Evolutionary conservation across 1,140 invertebrate species (phyloP), one percentile per base, ranked within the genome.

Genomic region (Amphibalanus amphitrite): DNA sequence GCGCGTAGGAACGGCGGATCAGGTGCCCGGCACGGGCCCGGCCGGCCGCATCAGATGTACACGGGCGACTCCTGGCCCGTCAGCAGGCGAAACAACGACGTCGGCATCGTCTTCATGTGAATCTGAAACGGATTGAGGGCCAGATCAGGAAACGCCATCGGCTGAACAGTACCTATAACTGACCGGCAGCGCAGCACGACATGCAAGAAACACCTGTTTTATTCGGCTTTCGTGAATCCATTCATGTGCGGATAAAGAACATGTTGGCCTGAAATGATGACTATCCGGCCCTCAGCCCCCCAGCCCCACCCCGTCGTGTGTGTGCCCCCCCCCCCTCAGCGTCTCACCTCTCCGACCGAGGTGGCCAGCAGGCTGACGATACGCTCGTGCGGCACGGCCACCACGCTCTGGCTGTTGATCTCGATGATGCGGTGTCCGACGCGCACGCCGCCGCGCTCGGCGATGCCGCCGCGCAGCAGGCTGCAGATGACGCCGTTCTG

Each of bases 401-500:
- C 97, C 29, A 99, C 97, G 82, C 93, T 95, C 84, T 97, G 93
- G 80, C 95, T 92, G 84, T 99, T 99, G 76, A 99, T 99, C 85
- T 99, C 97, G 78, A 99, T 99, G 77, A 99, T 99, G 76, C 97
- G 87, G 83, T 99, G 96, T 0, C 97, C 97, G 15, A 99, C 97
- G 70, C 97, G 86, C 70, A 99, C 96, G 29, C 97, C 97, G 59
- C 97, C 97, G 74, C 97, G 84, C 83, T 99, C 97, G 64, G 97
- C 97, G 75, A 99, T 99, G 29, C 97, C 97, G 47, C 97, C 97
- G 76, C 97, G 86, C 70, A 99, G 83, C 77, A 98, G 84, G 83
- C 95, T 97, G 82, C 96, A 99, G 78, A 99, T 99, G 80, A 99
- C 96, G 78, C 97, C 97, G 82, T 99, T 99, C 83, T 99, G 97